Evolutionary conservation across 2,113 vertebrate species (phyloP).

Genomic region (Talpa occidentalis): DNA sequence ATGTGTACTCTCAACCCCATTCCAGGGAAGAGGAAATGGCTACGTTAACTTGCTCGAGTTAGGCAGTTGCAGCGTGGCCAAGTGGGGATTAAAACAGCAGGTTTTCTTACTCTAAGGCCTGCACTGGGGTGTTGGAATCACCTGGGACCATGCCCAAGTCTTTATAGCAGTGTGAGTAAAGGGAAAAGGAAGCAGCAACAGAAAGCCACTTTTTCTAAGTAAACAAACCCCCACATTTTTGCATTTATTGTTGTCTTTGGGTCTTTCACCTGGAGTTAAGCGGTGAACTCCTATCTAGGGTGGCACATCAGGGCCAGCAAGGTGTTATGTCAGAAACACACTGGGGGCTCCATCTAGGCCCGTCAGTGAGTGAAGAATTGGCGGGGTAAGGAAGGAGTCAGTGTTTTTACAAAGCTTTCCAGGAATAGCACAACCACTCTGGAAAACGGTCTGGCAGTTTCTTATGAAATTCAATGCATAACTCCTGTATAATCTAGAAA

Average conservation of each 20-base stretch:
- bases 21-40: slow-evolving; percentile 8
- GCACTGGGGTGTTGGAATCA: not conserved
- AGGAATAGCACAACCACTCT: slow-evolving; percentile 9
- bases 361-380: not conserved
- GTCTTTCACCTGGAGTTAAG: not conserved
- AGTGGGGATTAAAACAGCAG: not conserved
- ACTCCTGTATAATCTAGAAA: not conserved
- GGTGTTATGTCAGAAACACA: not conserved
- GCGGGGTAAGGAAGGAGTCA: not conserved
- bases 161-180: not conserved
- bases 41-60: not conserved
- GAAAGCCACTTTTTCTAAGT: slow-evolving; percentile 34
- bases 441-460: slow-evolving; percentile 24
- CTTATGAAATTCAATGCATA: slow-evolving; percentile 23
- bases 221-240: not conserved
- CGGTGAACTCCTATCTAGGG: not conserved
- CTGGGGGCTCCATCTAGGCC: not conserved
- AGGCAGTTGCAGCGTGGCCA: not conserved
- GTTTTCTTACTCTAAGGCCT: not conserved
- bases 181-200: not conserved
- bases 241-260: not conserved
- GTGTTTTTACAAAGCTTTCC: not conserved
- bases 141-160: not conserved
- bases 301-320: not conserved
- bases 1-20: not conserved